phyloP scores from a whole-genome alignment of 2,888 invertebrate genomes.

The Caradrina clavipalpis region DNA sequence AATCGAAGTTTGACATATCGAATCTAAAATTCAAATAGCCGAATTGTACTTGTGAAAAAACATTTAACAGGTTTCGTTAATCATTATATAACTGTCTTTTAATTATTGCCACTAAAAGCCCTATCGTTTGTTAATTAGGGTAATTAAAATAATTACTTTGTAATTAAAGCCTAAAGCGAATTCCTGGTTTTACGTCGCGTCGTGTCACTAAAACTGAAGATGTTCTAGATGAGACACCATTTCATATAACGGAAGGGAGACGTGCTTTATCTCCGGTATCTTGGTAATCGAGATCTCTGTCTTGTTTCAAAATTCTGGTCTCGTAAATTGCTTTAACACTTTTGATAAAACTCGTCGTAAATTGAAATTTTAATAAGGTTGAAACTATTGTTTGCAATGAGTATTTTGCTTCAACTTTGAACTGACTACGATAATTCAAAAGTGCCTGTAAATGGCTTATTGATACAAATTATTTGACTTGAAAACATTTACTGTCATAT shows the following conservation, averaged over 20 bases:
- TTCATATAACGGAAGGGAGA: background rate
- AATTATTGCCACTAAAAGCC: conserved; percentile 3
- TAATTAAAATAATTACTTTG: conserved; percentile 11
- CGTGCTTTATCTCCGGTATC: conserved; percentile 24
- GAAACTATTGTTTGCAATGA: too few relatives aligned
- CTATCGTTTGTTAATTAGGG: background rate
- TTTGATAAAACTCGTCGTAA: background rate
- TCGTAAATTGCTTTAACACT: background rate
- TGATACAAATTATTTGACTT: too few relatives aligned
- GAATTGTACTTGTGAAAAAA: background rate
- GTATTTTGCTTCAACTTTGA: too few relatives aligned
- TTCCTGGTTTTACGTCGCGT: conserved; percentile 14
- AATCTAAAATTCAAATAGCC: conserved; percentile 16
- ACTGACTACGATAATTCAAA: too few relatives aligned
- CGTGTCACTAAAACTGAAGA: conserved; percentile 10
- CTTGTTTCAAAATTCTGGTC: background rate
- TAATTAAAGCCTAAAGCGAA: conserved; percentile 20
- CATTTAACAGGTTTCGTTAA: background rate
- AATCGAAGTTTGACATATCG: background rate
- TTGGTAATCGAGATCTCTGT: conserved; percentile 5
- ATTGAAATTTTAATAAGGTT: background rate
- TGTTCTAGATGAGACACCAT: conserved; percentile 3
- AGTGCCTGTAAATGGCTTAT: too few relatives aligned
- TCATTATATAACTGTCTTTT: conserved; percentile 1
- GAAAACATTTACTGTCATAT: background rate